phyloP scores from a whole-genome alignment of 2,113 vertebrate species.

The Colaptes auratus region DNA sequence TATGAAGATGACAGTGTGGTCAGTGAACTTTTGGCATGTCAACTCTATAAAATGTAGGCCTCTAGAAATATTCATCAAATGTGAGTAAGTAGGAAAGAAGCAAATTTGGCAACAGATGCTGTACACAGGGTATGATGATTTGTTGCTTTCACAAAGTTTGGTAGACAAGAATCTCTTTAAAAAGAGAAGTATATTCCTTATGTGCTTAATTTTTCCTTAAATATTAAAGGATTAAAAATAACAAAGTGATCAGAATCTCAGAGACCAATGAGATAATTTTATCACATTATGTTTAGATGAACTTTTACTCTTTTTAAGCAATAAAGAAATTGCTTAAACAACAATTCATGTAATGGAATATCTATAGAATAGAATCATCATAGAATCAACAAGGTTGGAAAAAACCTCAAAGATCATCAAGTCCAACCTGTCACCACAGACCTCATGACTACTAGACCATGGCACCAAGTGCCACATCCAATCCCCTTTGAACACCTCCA shows the following conservation, averaged over 20 bases:
- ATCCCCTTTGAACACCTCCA: no score
- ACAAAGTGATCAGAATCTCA: not conserved
- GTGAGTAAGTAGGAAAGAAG: slow-evolving; percentile 2
- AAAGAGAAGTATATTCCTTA: not conserved
- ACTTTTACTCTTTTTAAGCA: not conserved
- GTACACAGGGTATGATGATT: not conserved
- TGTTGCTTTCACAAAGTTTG: not conserved
- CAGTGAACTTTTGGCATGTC: slow-evolving; percentile 49
- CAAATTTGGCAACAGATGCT: slow-evolving; percentile 6
- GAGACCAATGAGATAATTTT: not conserved
- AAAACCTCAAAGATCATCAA: no score
- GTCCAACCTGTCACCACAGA: no score
- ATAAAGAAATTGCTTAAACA: not conserved
- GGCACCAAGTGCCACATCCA: no score
- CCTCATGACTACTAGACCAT: no score
- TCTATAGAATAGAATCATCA: not conserved
- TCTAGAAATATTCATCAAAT: slow-evolving; percentile 36
- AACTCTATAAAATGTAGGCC: slow-evolving; percentile 24
- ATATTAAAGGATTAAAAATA: not conserved
- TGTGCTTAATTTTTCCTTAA: not conserved
- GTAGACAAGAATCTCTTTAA: not conserved
- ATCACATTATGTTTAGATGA: not conserved
- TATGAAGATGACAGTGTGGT: slow-evolving; percentile 41
- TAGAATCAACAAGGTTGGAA: no score
- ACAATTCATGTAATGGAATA: not conserved